Conservation (phyloP, 2,888 invertebrate genomes). For the Lissonota sp. region DNA sequence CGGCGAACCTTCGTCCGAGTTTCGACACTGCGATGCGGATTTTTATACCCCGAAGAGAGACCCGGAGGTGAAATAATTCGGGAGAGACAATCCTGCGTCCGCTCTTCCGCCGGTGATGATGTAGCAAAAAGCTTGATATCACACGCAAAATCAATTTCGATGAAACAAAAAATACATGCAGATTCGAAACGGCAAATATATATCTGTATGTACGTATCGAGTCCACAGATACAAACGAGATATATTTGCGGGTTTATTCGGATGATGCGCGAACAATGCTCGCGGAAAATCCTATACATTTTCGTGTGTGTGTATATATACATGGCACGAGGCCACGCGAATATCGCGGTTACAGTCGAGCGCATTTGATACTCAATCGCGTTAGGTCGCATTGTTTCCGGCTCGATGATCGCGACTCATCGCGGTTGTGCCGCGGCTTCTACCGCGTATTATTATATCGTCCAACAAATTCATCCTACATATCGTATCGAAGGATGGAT, state of each 20-base stretch:
- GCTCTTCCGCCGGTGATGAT: too few relatives aligned
- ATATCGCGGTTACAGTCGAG: constrained; percentile 59
- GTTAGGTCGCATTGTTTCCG: constrained; percentile 77
- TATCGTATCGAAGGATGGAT: background rate
- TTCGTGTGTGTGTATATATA: constrained; percentile 8
- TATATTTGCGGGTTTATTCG: constrained; percentile 1
- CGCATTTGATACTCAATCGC: constrained; percentile 79
- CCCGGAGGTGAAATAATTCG: too few relatives aligned
- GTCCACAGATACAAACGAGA: background rate
- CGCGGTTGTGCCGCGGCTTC: background rate
- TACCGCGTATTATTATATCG: constrained; percentile 71
- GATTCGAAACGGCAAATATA: background rate
- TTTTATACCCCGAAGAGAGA: too few relatives aligned
- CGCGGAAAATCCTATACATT: constrained; percentile 29
- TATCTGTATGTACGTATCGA: background rate
- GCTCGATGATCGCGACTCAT: constrained; percentile 69
- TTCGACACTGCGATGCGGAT: too few relatives aligned
- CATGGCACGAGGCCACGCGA: constrained; percentile 19
- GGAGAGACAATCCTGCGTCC: too few relatives aligned
- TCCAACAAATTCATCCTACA: constrained; percentile 73
- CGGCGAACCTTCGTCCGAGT: background rate
- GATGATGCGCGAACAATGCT: constrained; percentile 10
- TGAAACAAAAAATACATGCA: background rate
- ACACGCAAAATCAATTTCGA: too few relatives aligned
- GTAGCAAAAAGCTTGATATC: too few relatives aligned